A percentile compares a stretch with the other conserved stretches of the same genome.
Evolutionary conservation across 1,140 invertebrate genomes (phyloP).

Genomic region (Drosophila auraria): DNA sequence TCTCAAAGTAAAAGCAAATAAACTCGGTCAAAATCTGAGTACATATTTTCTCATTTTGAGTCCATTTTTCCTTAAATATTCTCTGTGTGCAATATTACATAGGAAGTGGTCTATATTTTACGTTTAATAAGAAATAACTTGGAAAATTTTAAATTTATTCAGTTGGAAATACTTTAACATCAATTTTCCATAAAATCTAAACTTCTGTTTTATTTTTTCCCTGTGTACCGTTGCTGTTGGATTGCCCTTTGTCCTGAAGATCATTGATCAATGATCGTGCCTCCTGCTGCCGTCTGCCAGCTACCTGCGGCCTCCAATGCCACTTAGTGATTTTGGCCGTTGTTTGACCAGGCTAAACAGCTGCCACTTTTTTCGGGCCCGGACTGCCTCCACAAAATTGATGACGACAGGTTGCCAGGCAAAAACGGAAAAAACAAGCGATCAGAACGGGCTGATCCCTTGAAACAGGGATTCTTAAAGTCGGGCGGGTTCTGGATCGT

Average conservation of each 20-base stretch:
- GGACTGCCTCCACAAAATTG: constrained; percentile 62
- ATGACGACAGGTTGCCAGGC: constrained; percentile 80
- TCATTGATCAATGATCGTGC: constrained; percentile 63
- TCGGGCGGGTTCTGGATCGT: constrained; percentile 27
- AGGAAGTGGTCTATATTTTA: too few relatives aligned
- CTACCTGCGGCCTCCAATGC: constrained; percentile 61
- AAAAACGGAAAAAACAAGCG: not conserved
- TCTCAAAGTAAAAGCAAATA: too few relatives aligned
- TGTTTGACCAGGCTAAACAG: constrained; percentile 58
- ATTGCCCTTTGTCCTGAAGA: constrained; percentile 42
- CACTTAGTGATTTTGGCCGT: constrained; percentile 66
- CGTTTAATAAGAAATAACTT: too few relatives aligned
- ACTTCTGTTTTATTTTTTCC: too few relatives aligned
- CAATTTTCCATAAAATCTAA: too few relatives aligned
- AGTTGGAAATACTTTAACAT: too few relatives aligned
- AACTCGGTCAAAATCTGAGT: too few relatives aligned
- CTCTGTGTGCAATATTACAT: too few relatives aligned
- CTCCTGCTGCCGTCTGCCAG: constrained; percentile 47
- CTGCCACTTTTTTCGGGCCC: constrained; percentile 53
- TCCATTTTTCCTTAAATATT: too few relatives aligned
- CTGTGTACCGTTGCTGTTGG: constrained; percentile 7
- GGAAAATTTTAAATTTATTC: too few relatives aligned
- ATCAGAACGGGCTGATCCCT: constrained; percentile 45
- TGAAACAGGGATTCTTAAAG: constrained; percentile 24
- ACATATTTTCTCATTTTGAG: too few relatives aligned